Percentiles rank a stretch among this genome's conserved stretches.
Conservation (phyloP, 30 jellyfish, hydroid and myxozoan genomes). For the Hydractinia echinata region DNA sequence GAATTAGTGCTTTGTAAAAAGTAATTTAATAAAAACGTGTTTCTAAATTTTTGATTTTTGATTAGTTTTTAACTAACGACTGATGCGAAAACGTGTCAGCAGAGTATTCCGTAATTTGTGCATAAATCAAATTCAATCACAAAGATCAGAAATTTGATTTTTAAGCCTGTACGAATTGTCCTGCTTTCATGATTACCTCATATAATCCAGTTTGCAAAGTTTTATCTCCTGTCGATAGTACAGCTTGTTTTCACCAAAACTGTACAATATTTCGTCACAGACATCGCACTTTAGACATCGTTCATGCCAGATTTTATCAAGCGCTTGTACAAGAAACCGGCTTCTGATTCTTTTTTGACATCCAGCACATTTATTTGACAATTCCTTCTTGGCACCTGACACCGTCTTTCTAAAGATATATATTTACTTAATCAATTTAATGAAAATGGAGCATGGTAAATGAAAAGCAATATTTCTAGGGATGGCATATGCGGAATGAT, state of each 20-base stretch:
- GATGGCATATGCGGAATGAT: too few relatives aligned
- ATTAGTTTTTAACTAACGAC: too few relatives aligned
- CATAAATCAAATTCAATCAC: neutral
- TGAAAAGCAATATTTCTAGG: too few relatives aligned
- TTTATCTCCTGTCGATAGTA: neutral
- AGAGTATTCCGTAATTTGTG: neutral
- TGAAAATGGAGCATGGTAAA: too few relatives aligned
- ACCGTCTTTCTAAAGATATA: too few relatives aligned
- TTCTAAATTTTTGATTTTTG: too few relatives aligned
- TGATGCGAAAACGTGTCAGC: too few relatives aligned
- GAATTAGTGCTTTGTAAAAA: too few relatives aligned
- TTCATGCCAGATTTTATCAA: slow-evolving; percentile 18
- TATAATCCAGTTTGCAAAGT: slow-evolving; percentile 13
- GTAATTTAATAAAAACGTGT: too few relatives aligned
- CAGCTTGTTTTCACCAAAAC: slow-evolving; percentile 14
- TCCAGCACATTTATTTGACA: slow-evolving; percentile 10
- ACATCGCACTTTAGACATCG: slow-evolving; percentile 5
- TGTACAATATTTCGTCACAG: slow-evolving; percentile 7
- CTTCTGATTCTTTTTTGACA: slow-evolving; percentile 10
- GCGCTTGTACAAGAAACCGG: slow-evolving; percentile 1
- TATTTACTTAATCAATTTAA: too few relatives aligned
- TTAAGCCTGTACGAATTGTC: too few relatives aligned
- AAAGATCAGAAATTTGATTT: neutral
- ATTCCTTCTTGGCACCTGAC: neutral
- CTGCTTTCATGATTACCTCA: neutral